Evolutionary conservation across 2,113 vertebrate genomes (phyloP), one percentile per base, ranked within the genome.

Genomic region (Leuciscus idus): DNA sequence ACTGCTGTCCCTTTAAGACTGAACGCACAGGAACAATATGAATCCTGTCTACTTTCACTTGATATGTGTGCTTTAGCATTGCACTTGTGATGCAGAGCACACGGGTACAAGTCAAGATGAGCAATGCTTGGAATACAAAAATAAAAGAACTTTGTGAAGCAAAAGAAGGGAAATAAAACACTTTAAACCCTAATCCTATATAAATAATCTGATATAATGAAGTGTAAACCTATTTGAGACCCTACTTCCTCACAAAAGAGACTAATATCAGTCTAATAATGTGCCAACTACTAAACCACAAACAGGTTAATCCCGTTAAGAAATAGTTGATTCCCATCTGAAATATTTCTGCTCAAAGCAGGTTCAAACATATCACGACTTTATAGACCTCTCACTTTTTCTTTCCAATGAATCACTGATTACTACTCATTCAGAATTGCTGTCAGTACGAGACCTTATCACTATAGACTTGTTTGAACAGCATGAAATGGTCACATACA

Each of bases 321-420:
- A 85, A 85, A 52, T 17, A 48, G 85, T 72, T 43, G 28, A 17
- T 19, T 75, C 17, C 23, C 17, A 23, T 72, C 39, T 70, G 1
- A 84, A 30, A 78, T 28, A 33, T 77, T 73, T 30, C 6, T 30
- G 83, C n/a, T 36, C 48, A 66, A 17, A 77, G 36, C 87, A 78
- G 62, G 68, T 86, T 66, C 55, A 52, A 82, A 86, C 85, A 50
- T 21, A 81, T 81, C 78, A 50, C 17, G 23, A 9, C 28, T 86
- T 75, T n/a, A 17, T n/a, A 36, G 46, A 36, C 15, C 50, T 17
- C 61, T 82, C 43, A n/a, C 81, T 30, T 46, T 81, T 82, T 82
- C 79, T 68, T 62, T 84, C 84, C 87, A 66, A 64, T 84, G 78
- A 86, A 28, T 74, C 64, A 74, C 28, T 86, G 85, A 86, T 86